Conservation (phyloP, 2,797 vertebrate species). For the Thaleichthys pacificus region DNA sequence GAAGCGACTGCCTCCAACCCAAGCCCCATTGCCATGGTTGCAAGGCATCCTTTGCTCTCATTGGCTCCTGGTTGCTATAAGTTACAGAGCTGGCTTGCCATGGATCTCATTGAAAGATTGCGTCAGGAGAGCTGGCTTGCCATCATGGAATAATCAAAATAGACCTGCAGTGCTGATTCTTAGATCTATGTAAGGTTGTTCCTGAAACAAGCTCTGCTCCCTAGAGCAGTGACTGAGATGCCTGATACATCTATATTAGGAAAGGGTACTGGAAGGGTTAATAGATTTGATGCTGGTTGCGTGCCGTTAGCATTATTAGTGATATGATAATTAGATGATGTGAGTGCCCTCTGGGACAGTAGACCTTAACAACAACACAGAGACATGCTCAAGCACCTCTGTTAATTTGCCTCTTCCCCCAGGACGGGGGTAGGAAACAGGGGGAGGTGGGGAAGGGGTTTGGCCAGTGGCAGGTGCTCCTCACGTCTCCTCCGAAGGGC, state of each 20-base stretch:
- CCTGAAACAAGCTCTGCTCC: not conserved
- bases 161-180: slow-evolving; percentile 6
- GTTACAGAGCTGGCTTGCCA: slow-evolving; percentile 73
- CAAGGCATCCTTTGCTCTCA: slow-evolving; percentile 70
- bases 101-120: slow-evolving; percentile 60
- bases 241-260: no score
- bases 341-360: not conserved
- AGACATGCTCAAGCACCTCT: not conserved
- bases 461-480: not conserved
- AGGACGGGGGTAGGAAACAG: not conserved
- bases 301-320: not conserved
- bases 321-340: not conserved
- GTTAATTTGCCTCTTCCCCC: not conserved
- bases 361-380: not conserved
- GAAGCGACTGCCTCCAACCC: slow-evolving; percentile 63
- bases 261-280: not conserved
- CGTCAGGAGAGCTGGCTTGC: slow-evolving; percentile 48
- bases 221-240: not conserved
- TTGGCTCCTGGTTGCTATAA: slow-evolving; percentile 88
- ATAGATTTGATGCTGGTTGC: not conserved
- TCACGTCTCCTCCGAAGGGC: not conserved
- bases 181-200: not conserved
- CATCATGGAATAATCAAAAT: slow-evolving; percentile 23
- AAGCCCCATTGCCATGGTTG: slow-evolving; percentile 83
- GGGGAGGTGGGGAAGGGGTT: not conserved